Conservation (phyloP, 2,113 vertebrate species). For the Pedionomus torquatus region DNA sequence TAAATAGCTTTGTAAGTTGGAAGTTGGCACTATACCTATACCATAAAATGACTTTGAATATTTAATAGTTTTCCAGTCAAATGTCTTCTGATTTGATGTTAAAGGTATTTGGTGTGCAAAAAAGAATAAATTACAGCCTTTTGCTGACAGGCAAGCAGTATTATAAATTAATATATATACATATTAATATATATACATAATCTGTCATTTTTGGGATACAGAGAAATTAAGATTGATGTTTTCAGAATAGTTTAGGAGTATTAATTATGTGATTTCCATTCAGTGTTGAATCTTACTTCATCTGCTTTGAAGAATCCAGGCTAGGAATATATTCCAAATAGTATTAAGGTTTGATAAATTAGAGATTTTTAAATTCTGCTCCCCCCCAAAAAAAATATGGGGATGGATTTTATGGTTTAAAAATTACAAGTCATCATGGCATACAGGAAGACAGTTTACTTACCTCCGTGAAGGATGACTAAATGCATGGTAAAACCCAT, state of each 20-base stretch:
- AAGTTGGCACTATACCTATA: not conserved
- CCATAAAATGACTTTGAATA: not conserved
- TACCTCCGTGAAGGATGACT: not conserved
- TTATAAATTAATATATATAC: not conserved
- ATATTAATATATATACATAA: no score
- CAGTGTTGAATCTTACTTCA: not conserved
- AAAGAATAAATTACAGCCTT: not conserved
- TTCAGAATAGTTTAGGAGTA: not conserved
- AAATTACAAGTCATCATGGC: not conserved
- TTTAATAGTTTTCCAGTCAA: not conserved
- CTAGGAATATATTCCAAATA: not conserved
- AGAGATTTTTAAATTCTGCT: not conserved
- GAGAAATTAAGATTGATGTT: not conserved
- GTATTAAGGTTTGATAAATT: not conserved
- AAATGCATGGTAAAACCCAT: not conserved
- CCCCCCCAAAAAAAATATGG: not conserved
- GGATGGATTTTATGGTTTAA: not conserved
- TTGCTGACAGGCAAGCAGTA: not conserved
- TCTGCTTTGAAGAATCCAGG: not conserved
- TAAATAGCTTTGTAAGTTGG: slow-evolving; percentile 12
- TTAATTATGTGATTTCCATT: not conserved
- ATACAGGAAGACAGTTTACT: not conserved
- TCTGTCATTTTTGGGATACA: not conserved
- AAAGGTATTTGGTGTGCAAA: not conserved
- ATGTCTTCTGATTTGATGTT: not conserved